Percentiles rank a stretch among this genome's conserved stretches.
Evolutionary conservation across 2,113 vertebrate genomes (phyloP).

Genomic region (Albula glossodonta): DNA sequence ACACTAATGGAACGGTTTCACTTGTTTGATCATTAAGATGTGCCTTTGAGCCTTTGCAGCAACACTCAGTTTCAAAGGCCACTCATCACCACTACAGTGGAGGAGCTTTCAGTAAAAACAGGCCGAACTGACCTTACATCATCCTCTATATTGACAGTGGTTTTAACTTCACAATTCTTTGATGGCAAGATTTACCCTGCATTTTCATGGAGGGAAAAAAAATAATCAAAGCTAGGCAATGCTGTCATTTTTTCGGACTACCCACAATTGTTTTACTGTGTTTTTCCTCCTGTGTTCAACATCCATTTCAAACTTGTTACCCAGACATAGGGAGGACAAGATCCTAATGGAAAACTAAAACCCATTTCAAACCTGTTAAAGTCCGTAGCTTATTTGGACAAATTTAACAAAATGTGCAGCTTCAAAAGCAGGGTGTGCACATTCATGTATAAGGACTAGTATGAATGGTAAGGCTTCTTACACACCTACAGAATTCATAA

Average conservation of each 20-base stretch:
- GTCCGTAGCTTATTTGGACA: neutral
- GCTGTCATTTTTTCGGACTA: too few species aligned
- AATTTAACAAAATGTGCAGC: neutral
- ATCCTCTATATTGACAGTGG: too few species aligned
- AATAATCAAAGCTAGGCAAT: too few species aligned
- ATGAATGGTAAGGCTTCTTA: too few species aligned
- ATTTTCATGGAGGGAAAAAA: too few species aligned
- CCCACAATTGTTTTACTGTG: neutral
- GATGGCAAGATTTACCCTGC: too few species aligned
- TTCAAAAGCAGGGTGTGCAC: too few species aligned
- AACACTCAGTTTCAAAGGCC: neutral
- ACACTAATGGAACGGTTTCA: neutral
- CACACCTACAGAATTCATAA: too few species aligned
- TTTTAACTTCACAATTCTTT: too few species aligned
- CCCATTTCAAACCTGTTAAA: neutral
- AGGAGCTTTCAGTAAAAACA: neutral
- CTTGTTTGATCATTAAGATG: neutral
- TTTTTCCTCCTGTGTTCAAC: neutral
- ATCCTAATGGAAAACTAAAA: neutral
- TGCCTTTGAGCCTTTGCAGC: neutral
- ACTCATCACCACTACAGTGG: neutral
- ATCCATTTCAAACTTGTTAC: neutral
- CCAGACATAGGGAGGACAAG: neutral
- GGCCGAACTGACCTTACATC: too few species aligned
- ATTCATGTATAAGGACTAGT: too few species aligned